A percentile compares a stretch with the other conserved stretches of the same genome.
Evolutionary conservation across 2,797 vertebrate species (phyloP).

Genomic region (Coreius guichenoti): DNA sequence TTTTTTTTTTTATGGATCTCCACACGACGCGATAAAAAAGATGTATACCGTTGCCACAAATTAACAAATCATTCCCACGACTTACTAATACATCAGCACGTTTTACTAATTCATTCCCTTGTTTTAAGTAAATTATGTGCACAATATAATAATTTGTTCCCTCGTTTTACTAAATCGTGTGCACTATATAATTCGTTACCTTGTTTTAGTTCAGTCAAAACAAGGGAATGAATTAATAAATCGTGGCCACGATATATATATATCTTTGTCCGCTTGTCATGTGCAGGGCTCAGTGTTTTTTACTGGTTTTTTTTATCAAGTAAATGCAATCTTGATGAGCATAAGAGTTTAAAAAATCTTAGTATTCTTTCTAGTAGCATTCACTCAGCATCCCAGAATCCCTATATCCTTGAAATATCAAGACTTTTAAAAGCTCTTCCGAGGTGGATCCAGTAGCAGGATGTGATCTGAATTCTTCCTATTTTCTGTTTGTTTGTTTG

Average conservation of each 20-base stretch:
- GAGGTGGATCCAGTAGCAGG: background rate
- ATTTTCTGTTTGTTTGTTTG: background rate
- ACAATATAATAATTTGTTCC: no score
- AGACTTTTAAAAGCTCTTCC: background rate
- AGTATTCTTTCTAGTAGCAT: background rate
- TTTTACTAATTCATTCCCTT: no score
- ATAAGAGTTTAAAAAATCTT: no score
- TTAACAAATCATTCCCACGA: no score
- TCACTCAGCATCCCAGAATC: background rate
- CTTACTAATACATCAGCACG: no score
- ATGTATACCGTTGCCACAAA: no score
- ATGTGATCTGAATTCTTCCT: background rate
- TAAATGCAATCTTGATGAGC: background rate
- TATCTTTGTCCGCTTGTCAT: background rate
- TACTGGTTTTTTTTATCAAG: background rate
- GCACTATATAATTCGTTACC: no score
- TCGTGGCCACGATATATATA: background rate
- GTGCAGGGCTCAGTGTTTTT: background rate
- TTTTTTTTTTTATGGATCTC: no score
- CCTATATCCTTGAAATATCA: conserved; percentile 2
- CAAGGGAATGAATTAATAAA: background rate
- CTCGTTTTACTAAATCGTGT: no score
- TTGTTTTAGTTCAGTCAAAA: no score
- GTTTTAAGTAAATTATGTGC: no score
- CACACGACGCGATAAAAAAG: no score